Evolutionary conservation across 2,888 invertebrate species (phyloP).

Genomic region (Noctuana brunneofusca): DNA sequence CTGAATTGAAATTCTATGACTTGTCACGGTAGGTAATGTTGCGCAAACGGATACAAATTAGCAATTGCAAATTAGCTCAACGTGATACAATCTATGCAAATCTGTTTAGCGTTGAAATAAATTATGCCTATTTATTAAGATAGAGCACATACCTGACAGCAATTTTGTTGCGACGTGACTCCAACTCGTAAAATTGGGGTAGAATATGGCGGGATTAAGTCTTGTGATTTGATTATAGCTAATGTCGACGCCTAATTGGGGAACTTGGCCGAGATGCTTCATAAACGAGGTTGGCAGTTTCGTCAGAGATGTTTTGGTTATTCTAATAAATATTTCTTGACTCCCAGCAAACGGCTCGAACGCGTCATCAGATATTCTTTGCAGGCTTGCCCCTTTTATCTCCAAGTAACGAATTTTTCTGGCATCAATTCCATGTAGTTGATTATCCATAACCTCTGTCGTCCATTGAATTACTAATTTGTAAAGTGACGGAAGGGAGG

Average conservation of each 20-base stretch:
- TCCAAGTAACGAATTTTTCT: slow-evolving; percentile 91
- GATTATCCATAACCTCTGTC: slow-evolving; percentile 88
- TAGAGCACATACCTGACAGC: slow-evolving; percentile 85
- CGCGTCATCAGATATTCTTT: slow-evolving; percentile 89
- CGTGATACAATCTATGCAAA: slow-evolving; percentile 12
- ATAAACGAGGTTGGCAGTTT: slow-evolving; percentile 92
- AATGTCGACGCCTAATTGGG: slow-evolving; percentile 91
- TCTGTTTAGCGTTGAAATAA: slow-evolving; percentile 14
- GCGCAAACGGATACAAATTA: slow-evolving; percentile 16
- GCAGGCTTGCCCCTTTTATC: slow-evolving; percentile 89
- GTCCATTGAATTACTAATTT: slow-evolving; percentile 90
- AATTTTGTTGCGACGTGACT: slow-evolving; percentile 93
- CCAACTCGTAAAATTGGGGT: slow-evolving; percentile 93
- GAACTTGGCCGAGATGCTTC: slow-evolving; percentile 89
- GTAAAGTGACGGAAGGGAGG: slow-evolving; percentile 87
- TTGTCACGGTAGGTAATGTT: slow-evolving; percentile 13
- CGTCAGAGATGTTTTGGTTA: slow-evolving; percentile 89
- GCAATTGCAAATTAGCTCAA: slow-evolving; percentile 16
- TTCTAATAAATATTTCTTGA: slow-evolving; percentile 89
- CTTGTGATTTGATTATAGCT: slow-evolving; percentile 91
- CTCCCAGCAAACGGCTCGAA: slow-evolving; percentile 88
- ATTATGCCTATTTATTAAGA: slow-evolving; percentile 31
- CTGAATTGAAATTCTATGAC: not conserved
- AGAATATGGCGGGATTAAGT: slow-evolving; percentile 92
- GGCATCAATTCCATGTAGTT: slow-evolving; percentile 89